phyloP scores from a whole-genome alignment of 2,113 vertebrate genomes.

The Symphodus melops region DNA sequence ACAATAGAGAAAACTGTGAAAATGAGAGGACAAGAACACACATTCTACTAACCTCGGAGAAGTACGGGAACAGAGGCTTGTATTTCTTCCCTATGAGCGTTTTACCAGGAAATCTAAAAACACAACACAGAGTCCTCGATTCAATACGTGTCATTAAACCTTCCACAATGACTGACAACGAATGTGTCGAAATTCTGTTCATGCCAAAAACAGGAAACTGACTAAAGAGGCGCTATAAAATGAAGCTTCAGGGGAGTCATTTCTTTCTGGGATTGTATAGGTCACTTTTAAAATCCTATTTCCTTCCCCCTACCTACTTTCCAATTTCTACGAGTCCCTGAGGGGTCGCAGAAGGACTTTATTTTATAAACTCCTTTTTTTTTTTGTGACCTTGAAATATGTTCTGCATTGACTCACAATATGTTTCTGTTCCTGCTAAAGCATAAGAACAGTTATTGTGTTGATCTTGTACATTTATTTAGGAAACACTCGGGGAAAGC shows the following conservation, averaged over 20 bases:
- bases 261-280: neutral
- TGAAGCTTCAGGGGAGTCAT: neutral
- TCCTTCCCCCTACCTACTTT: neutral
- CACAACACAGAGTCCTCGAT: neutral
- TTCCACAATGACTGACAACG: neutral
- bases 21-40: constrained; percentile 16
- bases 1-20: constrained; percentile 1
- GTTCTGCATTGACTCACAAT: neutral
- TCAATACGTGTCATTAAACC: neutral
- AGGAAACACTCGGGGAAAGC: neutral
- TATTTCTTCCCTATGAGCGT: constrained; percentile 94
- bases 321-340: neutral
- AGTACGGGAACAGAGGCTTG: constrained; percentile 94
- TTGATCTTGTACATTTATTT: neutral
- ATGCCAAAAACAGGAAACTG: neutral
- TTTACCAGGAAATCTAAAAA: constrained; percentile 91
- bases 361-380: neutral
- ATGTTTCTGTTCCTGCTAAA: neutral
- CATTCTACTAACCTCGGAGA: constrained; percentile 87
- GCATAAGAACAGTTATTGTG: neutral
- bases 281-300: constrained; percentile 1
- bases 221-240: neutral
- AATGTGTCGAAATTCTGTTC: neutral
- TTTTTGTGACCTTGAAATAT: neutral
- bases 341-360: neutral